A percentile compares a stretch with the other conserved stretches of the same genome.
Conservation (phyloP, 2,797 vertebrate genomes). For the Microhierax caerulescens region DNA sequence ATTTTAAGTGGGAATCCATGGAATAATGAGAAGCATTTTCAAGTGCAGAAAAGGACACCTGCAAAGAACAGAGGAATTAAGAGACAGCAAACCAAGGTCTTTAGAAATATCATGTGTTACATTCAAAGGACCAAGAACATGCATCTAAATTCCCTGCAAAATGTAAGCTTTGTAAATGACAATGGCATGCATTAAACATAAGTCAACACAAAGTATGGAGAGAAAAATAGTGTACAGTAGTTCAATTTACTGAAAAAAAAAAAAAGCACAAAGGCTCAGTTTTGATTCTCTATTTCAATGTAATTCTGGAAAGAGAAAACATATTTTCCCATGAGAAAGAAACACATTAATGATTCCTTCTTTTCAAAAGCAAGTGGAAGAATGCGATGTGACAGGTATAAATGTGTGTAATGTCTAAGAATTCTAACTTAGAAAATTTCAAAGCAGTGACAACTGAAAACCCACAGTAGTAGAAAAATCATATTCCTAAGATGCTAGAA, state of each 20-base stretch:
- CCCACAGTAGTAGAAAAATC: constrained; percentile 15
- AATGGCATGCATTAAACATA: background rate
- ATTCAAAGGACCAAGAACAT: background rate
- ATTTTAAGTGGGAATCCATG: background rate
- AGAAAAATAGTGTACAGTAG: background rate
- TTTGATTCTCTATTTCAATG: constrained; percentile 15
- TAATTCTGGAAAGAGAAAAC: constrained; percentile 38
- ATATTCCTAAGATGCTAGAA: background rate
- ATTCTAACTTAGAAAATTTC: constrained; percentile 17
- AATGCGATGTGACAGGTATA: constrained; percentile 21
- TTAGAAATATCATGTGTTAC: background rate
- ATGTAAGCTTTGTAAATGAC: background rate
- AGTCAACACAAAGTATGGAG: background rate
- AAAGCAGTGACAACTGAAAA: constrained; percentile 21
- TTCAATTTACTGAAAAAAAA: background rate
- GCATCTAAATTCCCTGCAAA: background rate
- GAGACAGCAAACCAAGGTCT: background rate
- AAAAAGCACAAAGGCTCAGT: background rate
- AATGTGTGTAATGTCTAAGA: background rate
- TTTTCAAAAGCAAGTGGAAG: constrained; percentile 15
- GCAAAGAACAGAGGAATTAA: background rate
- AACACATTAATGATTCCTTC: background rate
- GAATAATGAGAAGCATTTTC: background rate
- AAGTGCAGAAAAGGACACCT: background rate
- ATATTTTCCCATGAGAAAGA: background rate